Evolutionary conservation across 37 sponge, comb jelly and placozoan species (phyloP), one percentile per base, ranked within the genome.

Genomic region (Aphrocallistes beatrix): DNA sequence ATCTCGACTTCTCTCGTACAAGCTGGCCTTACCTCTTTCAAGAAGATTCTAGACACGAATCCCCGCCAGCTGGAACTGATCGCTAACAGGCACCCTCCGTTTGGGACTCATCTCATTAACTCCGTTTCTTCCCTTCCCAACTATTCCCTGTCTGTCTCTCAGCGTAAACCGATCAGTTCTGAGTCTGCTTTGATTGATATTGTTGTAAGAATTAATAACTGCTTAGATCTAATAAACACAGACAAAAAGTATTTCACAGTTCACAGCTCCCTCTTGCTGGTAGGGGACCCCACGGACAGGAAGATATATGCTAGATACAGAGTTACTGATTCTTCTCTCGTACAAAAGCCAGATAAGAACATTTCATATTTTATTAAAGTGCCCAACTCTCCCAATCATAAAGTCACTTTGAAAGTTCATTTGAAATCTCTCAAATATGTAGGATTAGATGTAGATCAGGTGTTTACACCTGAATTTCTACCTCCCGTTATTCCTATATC

Each of bases 1-100:
- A 40, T 94, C 37, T 89, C 94, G 37, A 94, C 90, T 36, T 87
- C 91, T 30, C 89, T 98, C 84, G 99, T 95, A n/a, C 95, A 98
- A 91, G 96, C 99, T 82, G 96, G 99, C 0, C 88, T 95, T 38
- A 93, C 89, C 25, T 84, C 88, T 21, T 92, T 98, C 36, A 38
- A 86, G 16, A 92, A 92, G 51, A 51, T 98, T 0, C 38, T 39
- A 0, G 81, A 82, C 0, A 88, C 92, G 30, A 91, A 91, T 48
- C 96, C 99, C n/a, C 85, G 99, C 50, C 94, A 98, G 84, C 88
- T 98, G 23, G 99, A 98, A 83, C 42, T 95, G 85, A 91, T 94
- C 42, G 85, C 94, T 47, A 96, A 93, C 49, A 81, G 94, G 36
- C 94, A 93, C 86, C 94, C 96, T 47, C 96, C 96, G 16, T 96